phyloP scores from a whole-genome alignment of 2,113 vertebrate species.

The Syngnathoides biaculeatus region DNA sequence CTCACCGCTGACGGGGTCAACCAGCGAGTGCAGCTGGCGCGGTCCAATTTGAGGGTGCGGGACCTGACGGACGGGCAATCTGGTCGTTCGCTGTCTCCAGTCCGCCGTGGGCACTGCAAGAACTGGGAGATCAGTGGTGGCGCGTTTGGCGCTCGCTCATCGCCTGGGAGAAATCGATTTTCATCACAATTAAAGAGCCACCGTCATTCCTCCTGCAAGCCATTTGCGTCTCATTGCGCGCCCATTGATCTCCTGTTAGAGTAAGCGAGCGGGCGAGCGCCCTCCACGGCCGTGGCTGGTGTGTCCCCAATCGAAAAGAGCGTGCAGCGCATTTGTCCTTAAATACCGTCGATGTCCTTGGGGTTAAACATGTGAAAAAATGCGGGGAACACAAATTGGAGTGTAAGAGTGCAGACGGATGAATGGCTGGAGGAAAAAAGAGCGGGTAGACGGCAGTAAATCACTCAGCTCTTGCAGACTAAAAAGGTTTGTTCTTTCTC shows the following conservation, averaged over 20 bases:
- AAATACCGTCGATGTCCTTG: conserved; percentile 19
- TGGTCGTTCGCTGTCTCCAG: conserved; percentile 70
- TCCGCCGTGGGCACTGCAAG: conserved; percentile 70
- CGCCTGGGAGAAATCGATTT: conserved; percentile 76
- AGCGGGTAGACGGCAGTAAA: conserved; percentile 23
- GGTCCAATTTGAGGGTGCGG: conserved; percentile 70
- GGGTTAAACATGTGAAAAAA: conserved; percentile 9
- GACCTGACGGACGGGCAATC: conserved; percentile 73
- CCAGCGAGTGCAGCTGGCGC: conserved; percentile 75
- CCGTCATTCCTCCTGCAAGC: conserved; percentile 51
- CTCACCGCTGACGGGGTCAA: conserved; percentile 80
- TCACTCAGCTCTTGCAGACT: conserved; percentile 21
- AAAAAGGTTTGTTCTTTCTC: too few species aligned
- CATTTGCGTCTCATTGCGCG: conserved; percentile 49
- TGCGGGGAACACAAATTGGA: conserved; percentile 15
- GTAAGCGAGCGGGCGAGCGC: conserved; percentile 28
- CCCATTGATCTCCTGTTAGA: conserved; percentile 54
- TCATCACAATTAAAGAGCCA: conserved; percentile 63
- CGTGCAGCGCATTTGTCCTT: conserved; percentile 22
- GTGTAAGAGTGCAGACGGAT: not conserved
- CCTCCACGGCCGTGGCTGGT: conserved; percentile 20
- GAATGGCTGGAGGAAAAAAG: conserved; percentile 40
- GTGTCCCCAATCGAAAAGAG: conserved; percentile 21
- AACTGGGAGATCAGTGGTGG: conserved; percentile 75
- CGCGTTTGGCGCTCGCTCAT: conserved; percentile 73